These are phyloP conservation scores for Centropus bengalensis DNA, from an alignment of 2,113 vertebrate genomes.

Conservation along the genomic window DNA sequence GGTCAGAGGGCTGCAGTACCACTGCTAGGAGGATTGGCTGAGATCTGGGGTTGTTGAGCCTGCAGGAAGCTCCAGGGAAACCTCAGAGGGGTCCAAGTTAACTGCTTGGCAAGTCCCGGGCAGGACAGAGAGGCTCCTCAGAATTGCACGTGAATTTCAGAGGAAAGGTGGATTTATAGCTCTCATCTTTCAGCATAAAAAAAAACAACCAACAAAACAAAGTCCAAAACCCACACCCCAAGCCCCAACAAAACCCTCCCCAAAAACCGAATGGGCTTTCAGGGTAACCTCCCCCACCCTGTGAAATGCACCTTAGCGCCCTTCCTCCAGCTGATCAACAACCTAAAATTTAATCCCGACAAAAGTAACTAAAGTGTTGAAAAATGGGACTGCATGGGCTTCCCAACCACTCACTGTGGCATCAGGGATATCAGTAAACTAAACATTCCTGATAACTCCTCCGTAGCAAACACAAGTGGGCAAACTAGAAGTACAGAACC, in stretches of 20 bases:
- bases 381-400: not conserved
- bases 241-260: too few relatives aligned
- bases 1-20: too few relatives aligned
- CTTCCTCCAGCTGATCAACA: not conserved
- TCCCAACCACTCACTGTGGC: not conserved
- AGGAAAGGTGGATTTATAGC: not conserved
- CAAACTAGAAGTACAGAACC: not conserved
- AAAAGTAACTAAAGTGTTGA: not conserved
- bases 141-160: not conserved
- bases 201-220: too few relatives aligned
- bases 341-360: not conserved
- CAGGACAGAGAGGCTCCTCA: not conserved
- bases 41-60: too few relatives aligned
- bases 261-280: not conserved
- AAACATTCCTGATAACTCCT: not conserved
- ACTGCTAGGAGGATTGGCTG: too few relatives aligned
- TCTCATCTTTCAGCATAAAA: not conserved
- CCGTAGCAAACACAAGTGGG: too few relatives aligned
- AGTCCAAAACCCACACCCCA: not conserved
- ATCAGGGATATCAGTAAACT: not conserved
- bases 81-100: too few relatives aligned
- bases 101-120: not conserved
- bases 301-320: accelerated
- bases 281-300: too few relatives aligned
- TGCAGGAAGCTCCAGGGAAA: too few relatives aligned